Percentiles rank a stretch among this genome's conserved stretches.
Evolutionary conservation across 2,888 invertebrate species (phyloP).

Genomic region (Zhuqinia jingwanae): DNA sequence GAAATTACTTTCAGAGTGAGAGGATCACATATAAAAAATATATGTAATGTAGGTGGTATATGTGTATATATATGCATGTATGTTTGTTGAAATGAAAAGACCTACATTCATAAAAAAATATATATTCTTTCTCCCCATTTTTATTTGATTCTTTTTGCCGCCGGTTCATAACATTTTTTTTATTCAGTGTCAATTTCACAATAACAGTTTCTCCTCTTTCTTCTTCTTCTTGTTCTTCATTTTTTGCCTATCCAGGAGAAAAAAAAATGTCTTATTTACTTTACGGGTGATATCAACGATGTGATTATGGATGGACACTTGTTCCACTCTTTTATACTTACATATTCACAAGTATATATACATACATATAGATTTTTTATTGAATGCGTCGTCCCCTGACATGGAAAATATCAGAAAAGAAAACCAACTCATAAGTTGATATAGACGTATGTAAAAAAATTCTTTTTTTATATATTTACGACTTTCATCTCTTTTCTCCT

Average conservation of each 20-base stretch:
- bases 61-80: too few species aligned
- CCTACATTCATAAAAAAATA: conserved; percentile 38
- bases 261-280: conserved; percentile 40
- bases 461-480: conserved; percentile 2
- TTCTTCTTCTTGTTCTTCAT: too few species aligned
- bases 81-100: conserved; percentile 35
- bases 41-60: too few species aligned
- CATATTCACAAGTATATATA: too few species aligned
- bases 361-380: neutral
- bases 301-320: neutral
- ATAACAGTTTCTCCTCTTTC: too few species aligned
- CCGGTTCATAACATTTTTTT: conserved; percentile 38
- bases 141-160: conserved; percentile 24
- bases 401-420: too few species aligned
- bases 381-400: neutral
- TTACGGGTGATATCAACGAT: neutral
- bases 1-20: conserved; percentile 21
- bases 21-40: too few species aligned
- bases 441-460: too few species aligned
- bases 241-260: conserved; percentile 18
- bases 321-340: neutral
- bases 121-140: neutral
- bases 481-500: conserved; percentile 11
- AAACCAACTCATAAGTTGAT: neutral
- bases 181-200: conserved; percentile 65